phyloP scores from a whole-genome alignment of 2,888 invertebrate species.

The Dynastes hyllus region DNA sequence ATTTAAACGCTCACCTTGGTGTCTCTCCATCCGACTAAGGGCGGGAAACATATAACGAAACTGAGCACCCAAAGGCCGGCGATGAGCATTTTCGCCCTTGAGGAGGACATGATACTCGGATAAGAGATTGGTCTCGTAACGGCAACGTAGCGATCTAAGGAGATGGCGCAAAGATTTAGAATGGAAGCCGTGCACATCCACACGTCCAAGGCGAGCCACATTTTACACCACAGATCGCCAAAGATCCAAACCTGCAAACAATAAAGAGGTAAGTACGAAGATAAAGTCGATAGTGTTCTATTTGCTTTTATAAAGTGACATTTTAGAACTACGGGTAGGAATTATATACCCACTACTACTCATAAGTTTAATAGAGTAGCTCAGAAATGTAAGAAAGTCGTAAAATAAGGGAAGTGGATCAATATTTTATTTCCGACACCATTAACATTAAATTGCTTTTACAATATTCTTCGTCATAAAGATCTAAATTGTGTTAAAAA shows the following conservation, averaged over 20 bases:
- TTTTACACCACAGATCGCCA: conserved; percentile 95
- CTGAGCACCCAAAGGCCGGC: conserved; percentile 96
- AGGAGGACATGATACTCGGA: conserved; percentile 91
- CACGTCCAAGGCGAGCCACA: conserved; percentile 98
- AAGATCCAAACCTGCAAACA: conserved; percentile 93
- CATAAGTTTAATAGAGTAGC: no score
- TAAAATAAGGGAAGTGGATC: no score
- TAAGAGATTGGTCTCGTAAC: conserved; percentile 97
- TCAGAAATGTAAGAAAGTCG: no score
- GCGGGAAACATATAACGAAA: conserved; percentile 97
- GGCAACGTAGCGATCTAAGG: conserved; percentile 95
- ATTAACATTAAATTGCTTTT: no score
- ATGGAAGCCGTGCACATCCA: conserved; percentile 99
- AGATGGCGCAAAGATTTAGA: conserved; percentile 96
- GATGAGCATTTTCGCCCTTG: conserved; percentile 89
- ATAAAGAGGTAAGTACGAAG: conserved; percentile 35
- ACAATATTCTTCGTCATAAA: no score
- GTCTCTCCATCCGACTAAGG: conserved; percentile 95
- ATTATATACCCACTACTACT: no score
- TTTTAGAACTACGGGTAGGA: no score
- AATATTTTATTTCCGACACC: no score
- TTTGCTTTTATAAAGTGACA: neutral
- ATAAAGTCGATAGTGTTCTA: neutral
- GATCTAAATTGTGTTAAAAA: no score
- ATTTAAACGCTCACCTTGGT: conserved; percentile 73